Conservation (phyloP, 2,113 vertebrate genomes). For the Phoenicopterus ruber region DNA sequence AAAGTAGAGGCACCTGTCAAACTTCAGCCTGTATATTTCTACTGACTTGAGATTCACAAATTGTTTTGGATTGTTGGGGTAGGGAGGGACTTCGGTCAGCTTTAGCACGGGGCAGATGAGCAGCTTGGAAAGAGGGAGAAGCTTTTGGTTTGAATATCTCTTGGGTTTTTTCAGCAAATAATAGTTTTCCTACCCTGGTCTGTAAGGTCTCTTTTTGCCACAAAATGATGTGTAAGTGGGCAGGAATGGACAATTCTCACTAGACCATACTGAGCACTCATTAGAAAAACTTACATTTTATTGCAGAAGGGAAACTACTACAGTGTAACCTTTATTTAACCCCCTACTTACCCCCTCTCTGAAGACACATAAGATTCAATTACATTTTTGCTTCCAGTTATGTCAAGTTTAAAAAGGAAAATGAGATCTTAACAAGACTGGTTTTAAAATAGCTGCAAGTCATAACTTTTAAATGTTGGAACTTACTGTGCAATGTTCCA, state of each 20-base stretch:
- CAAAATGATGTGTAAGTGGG: background rate
- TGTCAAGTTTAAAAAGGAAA: constrained; percentile 33
- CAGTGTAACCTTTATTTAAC: constrained; percentile 19
- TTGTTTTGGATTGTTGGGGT: background rate
- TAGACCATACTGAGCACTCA: background rate
- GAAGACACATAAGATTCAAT: background rate
- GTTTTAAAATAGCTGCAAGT: constrained; percentile 17
- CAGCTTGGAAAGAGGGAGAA: background rate
- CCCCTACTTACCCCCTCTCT: background rate
- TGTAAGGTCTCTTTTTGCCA: background rate
- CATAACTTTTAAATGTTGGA: constrained; percentile 27
- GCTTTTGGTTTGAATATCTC: background rate
- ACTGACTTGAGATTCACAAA: background rate
- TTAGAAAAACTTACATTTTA: background rate
- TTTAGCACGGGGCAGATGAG: background rate
- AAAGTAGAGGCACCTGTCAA: background rate
- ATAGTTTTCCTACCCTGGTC: background rate
- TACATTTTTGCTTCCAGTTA: constrained; percentile 33
- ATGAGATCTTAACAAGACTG: constrained; percentile 28
- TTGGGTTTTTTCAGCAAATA: background rate
- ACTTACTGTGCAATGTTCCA: constrained; percentile 8
- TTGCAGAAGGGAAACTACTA: background rate
- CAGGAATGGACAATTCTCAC: background rate
- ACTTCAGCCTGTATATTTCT: background rate
- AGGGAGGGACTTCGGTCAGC: background rate